Evolutionary conservation across 2,888 invertebrate species (phyloP), one percentile per base, ranked within the genome.

Genomic region (Globia sparganii): DNA sequence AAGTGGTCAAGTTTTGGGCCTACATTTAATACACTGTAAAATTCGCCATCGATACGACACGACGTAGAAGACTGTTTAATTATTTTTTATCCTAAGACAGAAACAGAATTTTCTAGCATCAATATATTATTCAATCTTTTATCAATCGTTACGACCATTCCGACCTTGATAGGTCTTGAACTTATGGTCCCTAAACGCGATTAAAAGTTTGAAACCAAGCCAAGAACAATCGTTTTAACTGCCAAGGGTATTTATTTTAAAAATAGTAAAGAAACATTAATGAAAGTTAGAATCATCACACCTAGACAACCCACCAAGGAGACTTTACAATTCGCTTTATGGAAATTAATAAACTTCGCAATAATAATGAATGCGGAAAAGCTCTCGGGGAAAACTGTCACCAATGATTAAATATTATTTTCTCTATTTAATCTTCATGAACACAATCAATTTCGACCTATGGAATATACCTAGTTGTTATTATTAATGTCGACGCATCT

Each of bases 141-240:
- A 74, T 66, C 49, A 74, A 65, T 78, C 37, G 46, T 66, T 69
- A 86, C 59, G 25, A 75, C 31, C n/a, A 40, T 56, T 78, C 0
- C 40, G 53, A 85, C 86, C 87, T 87, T 85, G 76, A 80, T 83
- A 76, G 81, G 75, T 87, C 86, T 87, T 88, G 82, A 88, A 89
- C 81, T 83, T 84, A 85, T 78, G 75, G 87, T 85, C 85, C 90
- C 86, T 89, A 89, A 90, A 88, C 86, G 78, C 85, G 76, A 86
- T 88, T 84, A 72, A 78, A 84, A 86, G 74, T 82, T 94, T 94
- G 94, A 94, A 92, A 86, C 85, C 62, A 78, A 84, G 94, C 94
- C 94, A 94, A 94, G 87, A 92, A 86, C 90, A 90, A 90, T 90
- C 85, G 87, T 86, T 88, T 86, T 83, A 89, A 89, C 88, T 92